Evolutionary conservation across 2,797 vertebrate species (phyloP), one percentile per base, ranked within the genome.

Genomic region (Dallia pectoralis): DNA sequence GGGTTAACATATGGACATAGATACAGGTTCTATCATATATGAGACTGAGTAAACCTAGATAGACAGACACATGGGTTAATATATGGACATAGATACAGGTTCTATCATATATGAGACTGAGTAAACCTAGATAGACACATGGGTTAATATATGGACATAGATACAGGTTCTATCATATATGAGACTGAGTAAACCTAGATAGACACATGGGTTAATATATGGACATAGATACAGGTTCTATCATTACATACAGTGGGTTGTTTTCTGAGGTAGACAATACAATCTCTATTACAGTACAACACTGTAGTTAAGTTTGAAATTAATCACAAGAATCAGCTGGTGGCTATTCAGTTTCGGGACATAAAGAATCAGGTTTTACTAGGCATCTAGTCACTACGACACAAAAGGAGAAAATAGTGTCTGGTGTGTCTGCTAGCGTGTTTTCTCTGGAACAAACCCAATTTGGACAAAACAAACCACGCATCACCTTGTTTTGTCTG

Each of bases 371-470:
- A 71, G 72, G 7, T 33, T 59, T 47, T 36, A 19, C 18, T 75
- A 68, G 19, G 70, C 25, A 30, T 71, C 69, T 47, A 25, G 33
- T 53, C 67, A 15, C 25, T n/a, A 62, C 15, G 49, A 68, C 36
- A 71, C 63, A 48, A 69, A 49, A 63, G 33, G n/a, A 30, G 18
- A 44, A 30, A 59, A 9, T 29, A 62, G 66, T 64, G 69, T 66
- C 12, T 56, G 19, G 71, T 61, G 29, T 65, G 70, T 65, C 75
- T 68, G 62, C 27, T 49, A 19, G 7, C 25, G 19, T 32, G 27
- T 69, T 18, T 22, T 61, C 19, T 47, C 49, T 12, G 56, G 19
- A 44, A 67, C 32, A 29, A 49, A 33, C 65, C 19, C 56, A 69
- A 72, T 62, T 22, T 49, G 49, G 44, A 33, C 6, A 63, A 44